Percentiles rank a stretch among this genome's conserved stretches.
Conservation (phyloP, 2,888 invertebrate species). For the Xestia sexstrigata region DNA sequence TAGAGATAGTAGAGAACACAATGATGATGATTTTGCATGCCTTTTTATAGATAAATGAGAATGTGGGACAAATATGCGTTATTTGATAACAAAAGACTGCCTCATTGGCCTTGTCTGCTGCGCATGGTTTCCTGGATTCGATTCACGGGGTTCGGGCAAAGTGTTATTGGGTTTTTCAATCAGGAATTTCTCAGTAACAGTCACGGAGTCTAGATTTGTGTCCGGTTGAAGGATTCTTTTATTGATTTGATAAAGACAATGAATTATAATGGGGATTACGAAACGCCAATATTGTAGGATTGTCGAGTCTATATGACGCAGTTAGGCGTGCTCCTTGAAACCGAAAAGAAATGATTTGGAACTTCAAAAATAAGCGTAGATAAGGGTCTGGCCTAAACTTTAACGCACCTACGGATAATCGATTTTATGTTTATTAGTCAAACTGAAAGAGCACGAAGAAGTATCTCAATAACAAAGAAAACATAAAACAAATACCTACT, state of each 20-base stretch:
- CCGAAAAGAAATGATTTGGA: not conserved
- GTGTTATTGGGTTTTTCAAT: too few species aligned
- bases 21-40: not conserved
- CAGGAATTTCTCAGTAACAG: too few species aligned
- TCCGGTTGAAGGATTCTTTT: too few species aligned
- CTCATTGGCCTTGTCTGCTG: too few species aligned
- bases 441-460: constrained; percentile 5
- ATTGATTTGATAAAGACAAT: too few species aligned
- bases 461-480: constrained; percentile 19
- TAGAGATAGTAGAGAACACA: constrained; percentile 4
- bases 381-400: not conserved
- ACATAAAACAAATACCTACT: constrained; percentile 7
- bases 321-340: not conserved
- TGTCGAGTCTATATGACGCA: not conserved
- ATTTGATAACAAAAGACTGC: constrained; percentile 2
- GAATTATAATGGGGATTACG: not conserved
- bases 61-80: constrained; percentile 14
- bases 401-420: not conserved
- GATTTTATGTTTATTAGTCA: not conserved
- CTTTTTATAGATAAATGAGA: not conserved
- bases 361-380: not conserved
- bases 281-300: not conserved
- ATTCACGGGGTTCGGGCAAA: too few species aligned
- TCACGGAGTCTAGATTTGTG: too few species aligned
- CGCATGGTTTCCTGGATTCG: too few species aligned